Evolutionary conservation across 2,888 invertebrate genomes (phyloP).

Genomic region (Actias luna): DNA sequence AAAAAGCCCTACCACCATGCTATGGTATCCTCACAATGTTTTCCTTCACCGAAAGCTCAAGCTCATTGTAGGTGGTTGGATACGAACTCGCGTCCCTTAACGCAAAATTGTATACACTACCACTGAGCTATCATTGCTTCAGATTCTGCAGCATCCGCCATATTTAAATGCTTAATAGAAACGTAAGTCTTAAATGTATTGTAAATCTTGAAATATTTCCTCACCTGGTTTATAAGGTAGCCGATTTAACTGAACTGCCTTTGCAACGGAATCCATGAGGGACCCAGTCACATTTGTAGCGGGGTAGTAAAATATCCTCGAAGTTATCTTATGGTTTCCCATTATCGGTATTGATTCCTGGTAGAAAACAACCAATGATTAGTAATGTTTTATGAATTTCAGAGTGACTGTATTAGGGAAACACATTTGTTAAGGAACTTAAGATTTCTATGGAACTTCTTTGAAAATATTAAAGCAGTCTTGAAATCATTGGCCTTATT

Average conservation of each 20-base stretch:
- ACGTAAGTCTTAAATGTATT: not conserved
- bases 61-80: too few relatives aligned
- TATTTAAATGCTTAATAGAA: not conserved
- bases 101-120: too few relatives aligned
- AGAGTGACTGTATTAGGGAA: not conserved
- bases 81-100: too few relatives aligned
- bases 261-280: conserved; percentile 31
- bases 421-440: not conserved
- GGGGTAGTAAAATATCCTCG: conserved; percentile 31
- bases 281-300: conserved; percentile 21
- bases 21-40: too few relatives aligned
- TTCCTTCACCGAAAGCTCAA: too few relatives aligned
- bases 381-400: not conserved
- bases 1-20: too few relatives aligned
- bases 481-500: too few relatives aligned
- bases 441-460: too few relatives aligned
- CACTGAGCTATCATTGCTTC: too few relatives aligned
- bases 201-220: not conserved
- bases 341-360: conserved; percentile 24
- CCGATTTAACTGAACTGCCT: conserved; percentile 16
- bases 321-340: conserved; percentile 1
- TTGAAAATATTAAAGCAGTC: not conserved
- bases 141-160: too few relatives aligned
- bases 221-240: not conserved
- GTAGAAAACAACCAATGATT: conserved; percentile 6